Evolutionary conservation across 2,888 invertebrate genomes (phyloP).

Genomic region (Brenthis ino): DNA sequence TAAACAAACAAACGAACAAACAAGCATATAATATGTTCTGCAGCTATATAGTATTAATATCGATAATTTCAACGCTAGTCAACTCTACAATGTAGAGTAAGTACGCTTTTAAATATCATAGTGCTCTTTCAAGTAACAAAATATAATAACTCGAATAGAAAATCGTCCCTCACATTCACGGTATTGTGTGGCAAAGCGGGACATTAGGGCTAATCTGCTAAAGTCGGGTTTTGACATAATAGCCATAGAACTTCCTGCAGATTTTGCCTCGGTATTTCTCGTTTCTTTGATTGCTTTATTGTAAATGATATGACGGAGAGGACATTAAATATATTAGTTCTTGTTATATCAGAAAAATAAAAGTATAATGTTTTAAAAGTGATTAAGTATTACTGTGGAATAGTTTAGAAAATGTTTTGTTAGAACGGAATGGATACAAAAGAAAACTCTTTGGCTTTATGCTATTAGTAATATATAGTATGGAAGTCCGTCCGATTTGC

Average conservation of each 20-base stretch:
- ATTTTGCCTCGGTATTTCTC: constrained; percentile 12
- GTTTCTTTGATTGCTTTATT: constrained; percentile 20
- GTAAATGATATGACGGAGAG: constrained; percentile 1
- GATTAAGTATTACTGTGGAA: background rate
- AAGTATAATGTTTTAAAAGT: background rate
- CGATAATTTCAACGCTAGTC: too few species aligned
- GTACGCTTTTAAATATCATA: background rate
- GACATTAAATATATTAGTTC: constrained; percentile 4
- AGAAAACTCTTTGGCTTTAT: too few species aligned
- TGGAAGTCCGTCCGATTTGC: too few species aligned
- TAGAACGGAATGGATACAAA: too few species aligned
- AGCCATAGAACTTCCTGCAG: constrained; percentile 5
- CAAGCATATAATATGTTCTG: too few species aligned
- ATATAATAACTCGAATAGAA: constrained; percentile 10
- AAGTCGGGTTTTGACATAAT: constrained; percentile 39
- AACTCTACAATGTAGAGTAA: background rate
- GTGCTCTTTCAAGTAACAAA: background rate
- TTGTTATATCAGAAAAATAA: background rate
- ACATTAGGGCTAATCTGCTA: constrained; percentile 55
- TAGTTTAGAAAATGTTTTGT: too few species aligned
- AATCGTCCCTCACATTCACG: constrained; percentile 8
- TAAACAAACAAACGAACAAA: too few species aligned
- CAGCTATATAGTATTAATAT: too few species aligned
- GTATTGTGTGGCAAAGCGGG: constrained; percentile 31
- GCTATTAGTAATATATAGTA: too few species aligned